These are phyloP conservation scores for Scaptomyza graminum DNA, from an alignment of 1,140 invertebrate species.

Conservation along the genomic window DNA sequence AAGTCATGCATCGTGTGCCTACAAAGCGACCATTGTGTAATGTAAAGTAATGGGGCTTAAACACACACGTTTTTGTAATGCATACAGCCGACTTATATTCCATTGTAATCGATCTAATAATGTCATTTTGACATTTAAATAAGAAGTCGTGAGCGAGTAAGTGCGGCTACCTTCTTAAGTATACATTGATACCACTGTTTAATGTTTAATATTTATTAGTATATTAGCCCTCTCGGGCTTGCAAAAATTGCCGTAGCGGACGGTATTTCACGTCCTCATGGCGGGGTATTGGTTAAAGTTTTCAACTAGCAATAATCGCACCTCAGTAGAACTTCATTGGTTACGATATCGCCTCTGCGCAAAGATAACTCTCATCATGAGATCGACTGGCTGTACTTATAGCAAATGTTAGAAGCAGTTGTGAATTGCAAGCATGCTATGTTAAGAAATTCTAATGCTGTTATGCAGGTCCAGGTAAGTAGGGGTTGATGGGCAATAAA, in stretches of 20 bases:
- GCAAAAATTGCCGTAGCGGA: constrained; percentile 94
- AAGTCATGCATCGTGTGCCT: too few species aligned
- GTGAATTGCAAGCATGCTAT: constrained; percentile 41
- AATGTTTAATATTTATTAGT: constrained; percentile 46
- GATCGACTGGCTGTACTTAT: background rate
- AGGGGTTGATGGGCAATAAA: background rate
- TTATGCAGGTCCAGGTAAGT: background rate
- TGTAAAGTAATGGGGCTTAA: too few species aligned
- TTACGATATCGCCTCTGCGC: constrained; percentile 90
- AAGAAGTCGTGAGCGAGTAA: too few species aligned
- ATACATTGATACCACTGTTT: too few species aligned
- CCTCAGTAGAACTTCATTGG: constrained; percentile 88
- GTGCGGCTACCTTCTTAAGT: too few species aligned
- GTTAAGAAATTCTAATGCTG: constrained; percentile 16
- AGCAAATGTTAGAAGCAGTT: constrained; percentile 21
- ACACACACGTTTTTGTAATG: too few species aligned
- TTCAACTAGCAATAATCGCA: constrained; percentile 84
- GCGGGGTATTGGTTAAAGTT: constrained; percentile 95
- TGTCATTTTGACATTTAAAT: too few species aligned
- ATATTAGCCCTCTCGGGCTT: constrained; percentile 85
- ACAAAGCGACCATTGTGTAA: too few species aligned
- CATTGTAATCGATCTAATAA: too few species aligned
- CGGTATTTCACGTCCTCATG: constrained; percentile 95
- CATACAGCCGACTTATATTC: too few species aligned
- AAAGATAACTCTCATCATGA: constrained; percentile 46